These are phyloP conservation scores for Prenolepis imparis DNA, from an alignment of 2,888 invertebrate species.

Conservation along the genomic window DNA sequence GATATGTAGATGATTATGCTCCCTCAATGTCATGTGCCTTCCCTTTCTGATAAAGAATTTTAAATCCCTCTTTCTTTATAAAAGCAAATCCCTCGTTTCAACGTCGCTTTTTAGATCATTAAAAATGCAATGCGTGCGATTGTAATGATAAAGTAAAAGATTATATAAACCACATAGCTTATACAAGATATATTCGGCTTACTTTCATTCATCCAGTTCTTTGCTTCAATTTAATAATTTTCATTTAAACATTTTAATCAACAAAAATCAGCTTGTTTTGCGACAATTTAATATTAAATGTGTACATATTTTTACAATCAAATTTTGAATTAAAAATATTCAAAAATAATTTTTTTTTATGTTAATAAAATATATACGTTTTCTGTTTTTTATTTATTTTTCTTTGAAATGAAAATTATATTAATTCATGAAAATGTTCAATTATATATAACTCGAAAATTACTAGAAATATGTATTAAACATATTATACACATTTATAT, in stretches of 20 bases:
- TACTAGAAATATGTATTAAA: background rate
- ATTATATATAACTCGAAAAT: background rate
- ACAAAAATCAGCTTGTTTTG: background rate
- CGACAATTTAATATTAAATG: background rate
- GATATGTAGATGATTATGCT: background rate
- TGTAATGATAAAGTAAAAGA: background rate
- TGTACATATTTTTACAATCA: background rate
- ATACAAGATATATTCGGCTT: background rate
- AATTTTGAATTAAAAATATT: background rate
- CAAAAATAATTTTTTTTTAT: background rate
- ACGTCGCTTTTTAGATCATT: conserved; percentile 1
- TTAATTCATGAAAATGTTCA: background rate
- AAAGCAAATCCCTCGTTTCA: background rate
- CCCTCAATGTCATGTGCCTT: background rate
- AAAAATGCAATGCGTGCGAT: background rate
- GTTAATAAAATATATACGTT: background rate
- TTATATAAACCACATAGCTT: background rate
- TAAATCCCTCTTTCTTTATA: background rate
- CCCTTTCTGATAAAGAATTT: background rate
- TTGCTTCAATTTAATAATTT: background rate
- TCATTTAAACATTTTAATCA: background rate
- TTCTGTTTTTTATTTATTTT: background rate
- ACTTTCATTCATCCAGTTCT: background rate
- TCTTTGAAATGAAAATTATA: background rate
- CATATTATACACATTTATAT: background rate